Evolutionary conservation across 2,113 vertebrate species (phyloP).

Genomic region (Trochalopteron elliotii): DNA sequence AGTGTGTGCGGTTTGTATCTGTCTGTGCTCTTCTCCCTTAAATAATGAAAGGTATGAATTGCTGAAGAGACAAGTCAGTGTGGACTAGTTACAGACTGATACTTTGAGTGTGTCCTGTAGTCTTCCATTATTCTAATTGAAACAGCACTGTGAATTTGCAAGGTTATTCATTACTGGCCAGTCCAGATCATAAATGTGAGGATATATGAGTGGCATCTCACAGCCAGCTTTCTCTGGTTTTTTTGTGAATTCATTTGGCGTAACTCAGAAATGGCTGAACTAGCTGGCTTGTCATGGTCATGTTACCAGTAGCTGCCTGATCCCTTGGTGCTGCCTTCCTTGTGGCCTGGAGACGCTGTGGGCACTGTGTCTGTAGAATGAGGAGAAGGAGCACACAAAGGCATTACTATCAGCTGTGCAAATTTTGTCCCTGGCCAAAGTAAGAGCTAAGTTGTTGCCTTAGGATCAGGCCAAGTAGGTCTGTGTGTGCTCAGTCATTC

Average conservation of each 20-base stretch:
- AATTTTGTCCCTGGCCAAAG: background rate
- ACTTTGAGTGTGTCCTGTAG: background rate
- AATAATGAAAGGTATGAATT: background rate
- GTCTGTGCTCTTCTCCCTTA: background rate
- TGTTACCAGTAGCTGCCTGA: background rate
- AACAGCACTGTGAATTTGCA: background rate
- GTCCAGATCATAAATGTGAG: background rate
- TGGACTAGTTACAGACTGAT: background rate
- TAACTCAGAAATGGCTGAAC: background rate
- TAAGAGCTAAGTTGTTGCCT: background rate
- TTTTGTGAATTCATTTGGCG: background rate
- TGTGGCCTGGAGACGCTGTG: background rate
- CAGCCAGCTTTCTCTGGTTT: background rate
- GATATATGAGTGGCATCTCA: background rate
- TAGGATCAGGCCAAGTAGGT: background rate
- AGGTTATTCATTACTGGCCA: background rate
- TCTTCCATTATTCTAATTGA: background rate
- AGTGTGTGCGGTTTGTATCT: background rate
- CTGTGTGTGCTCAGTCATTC: background rate
- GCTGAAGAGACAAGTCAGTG: background rate
- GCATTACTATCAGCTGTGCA: background rate
- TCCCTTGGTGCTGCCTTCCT: background rate
- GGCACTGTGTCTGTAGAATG: background rate
- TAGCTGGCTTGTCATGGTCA: background rate
- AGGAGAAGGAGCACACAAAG: background rate